These are phyloP conservation scores for Lissonota sp. DNA, from an alignment of 2,888 invertebrate species.

Conservation along the genomic window DNA sequence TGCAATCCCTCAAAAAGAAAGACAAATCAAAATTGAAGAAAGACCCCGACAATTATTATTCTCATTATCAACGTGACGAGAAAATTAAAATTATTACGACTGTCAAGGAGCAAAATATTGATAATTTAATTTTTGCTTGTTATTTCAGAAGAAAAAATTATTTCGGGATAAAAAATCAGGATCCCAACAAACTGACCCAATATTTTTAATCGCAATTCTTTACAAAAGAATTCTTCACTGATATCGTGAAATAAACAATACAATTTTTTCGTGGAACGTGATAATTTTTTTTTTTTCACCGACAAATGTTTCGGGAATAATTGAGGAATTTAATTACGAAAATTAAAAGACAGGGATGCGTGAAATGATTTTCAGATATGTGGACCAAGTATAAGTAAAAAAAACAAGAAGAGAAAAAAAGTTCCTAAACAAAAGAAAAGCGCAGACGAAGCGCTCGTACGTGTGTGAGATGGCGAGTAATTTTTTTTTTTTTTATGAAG, in stretches of 20 bases:
- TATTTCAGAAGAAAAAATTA: too few species aligned
- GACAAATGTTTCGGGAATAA: slow-evolving; percentile 22
- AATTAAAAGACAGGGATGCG: slow-evolving; percentile 26
- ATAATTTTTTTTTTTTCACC: not conserved
- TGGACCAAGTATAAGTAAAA: slow-evolving; percentile 71
- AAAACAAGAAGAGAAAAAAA: slow-evolving; percentile 27
- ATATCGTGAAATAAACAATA: too few species aligned
- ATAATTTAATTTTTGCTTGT: too few species aligned
- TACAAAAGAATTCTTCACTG: too few species aligned
- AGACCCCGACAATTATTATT: slow-evolving; percentile 32
- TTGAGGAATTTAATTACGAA: slow-evolving; percentile 22
- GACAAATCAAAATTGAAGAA: not conserved
- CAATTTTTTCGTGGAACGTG: too few species aligned
- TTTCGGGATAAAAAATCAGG: too few species aligned
- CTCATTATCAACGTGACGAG: slow-evolving; percentile 21
- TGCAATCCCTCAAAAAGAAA: not conserved
- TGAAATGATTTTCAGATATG: slow-evolving; percentile 68
- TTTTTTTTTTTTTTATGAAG: slow-evolving; percentile 24
- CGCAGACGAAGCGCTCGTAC: slow-evolving; percentile 52
- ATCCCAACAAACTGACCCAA: too few species aligned
- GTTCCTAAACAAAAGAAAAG: slow-evolving; percentile 34
- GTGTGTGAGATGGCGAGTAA: slow-evolving; percentile 53
- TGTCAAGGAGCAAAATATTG: too few species aligned
- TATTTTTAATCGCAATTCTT: too few species aligned
- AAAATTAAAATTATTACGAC: too few species aligned